These are phyloP conservation scores for Pluvianellus socialis DNA, from an alignment of 2,113 vertebrate genomes.

Conservation along the genomic window DNA sequence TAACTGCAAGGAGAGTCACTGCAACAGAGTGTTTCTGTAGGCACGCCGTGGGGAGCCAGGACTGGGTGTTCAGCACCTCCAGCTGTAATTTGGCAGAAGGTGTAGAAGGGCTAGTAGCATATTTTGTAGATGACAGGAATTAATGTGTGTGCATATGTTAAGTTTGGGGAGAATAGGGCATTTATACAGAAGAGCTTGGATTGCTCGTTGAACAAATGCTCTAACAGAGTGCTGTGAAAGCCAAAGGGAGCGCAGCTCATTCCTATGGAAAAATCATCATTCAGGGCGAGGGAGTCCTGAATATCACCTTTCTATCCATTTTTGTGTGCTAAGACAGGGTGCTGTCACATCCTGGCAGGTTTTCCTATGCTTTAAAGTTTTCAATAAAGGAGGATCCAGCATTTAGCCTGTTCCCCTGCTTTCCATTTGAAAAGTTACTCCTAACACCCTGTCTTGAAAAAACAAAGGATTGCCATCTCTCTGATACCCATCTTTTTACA, in stretches of 20 bases:
- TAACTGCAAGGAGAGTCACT: not conserved
- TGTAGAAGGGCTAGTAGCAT: not conserved
- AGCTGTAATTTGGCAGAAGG: not conserved
- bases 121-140: not conserved
- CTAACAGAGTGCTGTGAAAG: not conserved
- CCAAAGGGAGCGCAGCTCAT: not conserved
- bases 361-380: not conserved
- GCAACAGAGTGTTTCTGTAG: not conserved
- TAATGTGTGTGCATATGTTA: not conserved
- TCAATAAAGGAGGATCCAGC: not conserved
- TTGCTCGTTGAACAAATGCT: not conserved
- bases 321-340: not conserved
- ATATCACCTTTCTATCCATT: not conserved
- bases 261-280: not conserved
- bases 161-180: not conserved
- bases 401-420: not conserved
- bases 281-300: not conserved
- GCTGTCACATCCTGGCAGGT: not conserved
- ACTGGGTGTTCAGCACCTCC: not conserved
- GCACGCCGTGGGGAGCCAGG: fast-evolving
- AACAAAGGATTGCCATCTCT: not conserved
- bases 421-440: not conserved
- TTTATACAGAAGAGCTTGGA: not conserved
- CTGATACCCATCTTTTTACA: not conserved
- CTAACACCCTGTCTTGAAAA: not conserved